Evolutionary conservation across 1,140 invertebrate species (phyloP).

Genomic region (Drosophila erecta): DNA sequence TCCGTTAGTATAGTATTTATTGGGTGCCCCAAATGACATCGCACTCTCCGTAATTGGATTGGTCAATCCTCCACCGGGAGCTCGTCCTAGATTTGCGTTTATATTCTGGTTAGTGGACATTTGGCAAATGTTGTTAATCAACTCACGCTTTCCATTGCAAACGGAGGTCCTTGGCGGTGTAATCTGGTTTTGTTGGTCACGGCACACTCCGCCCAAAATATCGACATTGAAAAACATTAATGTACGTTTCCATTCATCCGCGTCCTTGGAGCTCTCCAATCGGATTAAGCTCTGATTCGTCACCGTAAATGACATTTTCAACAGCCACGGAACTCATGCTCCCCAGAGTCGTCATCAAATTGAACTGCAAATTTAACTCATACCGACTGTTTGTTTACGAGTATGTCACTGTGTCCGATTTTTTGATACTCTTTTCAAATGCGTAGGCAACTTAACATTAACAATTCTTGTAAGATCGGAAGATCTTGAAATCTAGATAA

Average conservation of each 20-base stretch:
- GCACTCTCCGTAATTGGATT: slow-evolving; percentile 5
- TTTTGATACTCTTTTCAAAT: slow-evolving; percentile 17
- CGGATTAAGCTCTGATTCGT: slow-evolving; percentile 26
- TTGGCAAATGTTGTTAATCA: slow-evolving; percentile 10
- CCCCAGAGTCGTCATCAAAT: slow-evolving; percentile 11
- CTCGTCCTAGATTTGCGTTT: slow-evolving; percentile 27
- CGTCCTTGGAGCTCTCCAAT: slow-evolving; percentile 12
- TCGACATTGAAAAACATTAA: slow-evolving; percentile 61
- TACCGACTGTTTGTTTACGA: slow-evolving; percentile 9
- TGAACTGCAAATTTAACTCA: slow-evolving; percentile 27
- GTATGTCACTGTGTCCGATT: slow-evolving; percentile 4
- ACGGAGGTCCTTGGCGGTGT: not conserved
- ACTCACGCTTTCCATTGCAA: slow-evolving; percentile 30
- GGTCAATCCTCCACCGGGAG: slow-evolving; percentile 44
- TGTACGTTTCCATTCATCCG: slow-evolving; percentile 21
- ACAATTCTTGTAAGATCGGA: not conserved
- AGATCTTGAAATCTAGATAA: not conserved
- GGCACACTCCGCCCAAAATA: slow-evolving; percentile 26
- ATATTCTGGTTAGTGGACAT: not conserved
- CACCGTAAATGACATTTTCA: slow-evolving; percentile 47
- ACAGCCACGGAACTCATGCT: slow-evolving; percentile 19
- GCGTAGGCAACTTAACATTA: not conserved
- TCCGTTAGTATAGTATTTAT: slow-evolving; percentile 43
- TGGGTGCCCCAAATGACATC: slow-evolving; percentile 24
- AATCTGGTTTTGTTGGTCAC: slow-evolving; percentile 13